These are phyloP conservation scores for Forbesichthys papilliferus DNA, from an alignment of 2,113 vertebrate genomes.

Conservation along the genomic window DNA sequence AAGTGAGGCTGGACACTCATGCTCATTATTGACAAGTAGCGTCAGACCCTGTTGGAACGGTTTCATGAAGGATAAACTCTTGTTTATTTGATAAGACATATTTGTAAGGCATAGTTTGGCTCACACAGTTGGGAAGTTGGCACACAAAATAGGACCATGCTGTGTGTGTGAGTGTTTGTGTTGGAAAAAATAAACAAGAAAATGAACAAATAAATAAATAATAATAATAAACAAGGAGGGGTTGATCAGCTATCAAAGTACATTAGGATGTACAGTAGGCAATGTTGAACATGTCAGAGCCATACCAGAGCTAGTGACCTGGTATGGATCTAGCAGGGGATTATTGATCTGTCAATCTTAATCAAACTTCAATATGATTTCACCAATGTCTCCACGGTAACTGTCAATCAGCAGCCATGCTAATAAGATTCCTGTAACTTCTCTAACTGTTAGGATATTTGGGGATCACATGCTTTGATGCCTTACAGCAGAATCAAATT, in stretches of 20 bases:
- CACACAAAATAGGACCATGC: not conserved
- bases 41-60: not conserved
- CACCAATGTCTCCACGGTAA: conserved; percentile 1
- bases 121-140: not conserved
- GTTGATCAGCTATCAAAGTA: too few species aligned
- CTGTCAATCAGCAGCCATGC: conserved; percentile 18
- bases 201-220: too few species aligned
- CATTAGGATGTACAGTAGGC: too few species aligned
- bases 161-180: not conserved
- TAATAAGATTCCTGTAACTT: conserved; percentile 10
- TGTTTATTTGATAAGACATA: conserved; percentile 27
- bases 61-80: conserved; percentile 42
- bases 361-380: conserved; percentile 16
- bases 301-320: not conserved
- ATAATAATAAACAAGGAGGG: too few species aligned
- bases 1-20: conserved; percentile 13
- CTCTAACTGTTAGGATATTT: not conserved
- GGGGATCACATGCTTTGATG: not conserved
- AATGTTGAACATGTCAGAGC: too few species aligned
- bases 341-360: conserved; percentile 11
- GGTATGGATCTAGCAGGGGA: not conserved
- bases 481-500: not conserved
- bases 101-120: conserved; percentile 8
- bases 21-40: conserved; percentile 39
- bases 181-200: not conserved